A percentile compares a stretch with the other conserved stretches of the same genome.
Evolutionary conservation across 2,797 vertebrate genomes (phyloP).

Genomic region (Notamacropus eugenii): DNA sequence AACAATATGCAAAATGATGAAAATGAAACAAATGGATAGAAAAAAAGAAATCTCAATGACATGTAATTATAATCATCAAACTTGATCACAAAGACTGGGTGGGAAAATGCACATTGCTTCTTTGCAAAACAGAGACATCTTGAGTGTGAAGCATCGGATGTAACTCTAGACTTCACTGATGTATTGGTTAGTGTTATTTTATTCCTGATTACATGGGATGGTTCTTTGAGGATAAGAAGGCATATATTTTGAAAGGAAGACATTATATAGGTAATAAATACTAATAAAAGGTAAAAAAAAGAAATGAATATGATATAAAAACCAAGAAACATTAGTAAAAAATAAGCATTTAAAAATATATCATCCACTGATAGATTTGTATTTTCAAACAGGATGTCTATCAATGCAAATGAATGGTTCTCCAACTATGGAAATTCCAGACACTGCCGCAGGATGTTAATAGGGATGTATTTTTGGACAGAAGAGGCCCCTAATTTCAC

Average conservation of each 20-base stretch:
- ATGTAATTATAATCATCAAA: neutral
- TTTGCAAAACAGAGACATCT: neutral
- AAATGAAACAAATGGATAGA: neutral
- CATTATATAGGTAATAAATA: neutral
- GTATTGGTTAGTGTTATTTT: neutral
- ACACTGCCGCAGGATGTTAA: neutral
- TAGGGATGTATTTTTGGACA: neutral
- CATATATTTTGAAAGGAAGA: neutral
- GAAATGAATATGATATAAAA: neutral
- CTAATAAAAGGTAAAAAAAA: neutral
- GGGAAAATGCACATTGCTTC: neutral
- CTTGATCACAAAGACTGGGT: neutral
- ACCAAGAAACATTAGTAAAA: neutral
- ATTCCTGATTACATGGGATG: neutral
- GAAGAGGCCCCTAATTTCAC: neutral
- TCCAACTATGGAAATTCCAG: neutral
- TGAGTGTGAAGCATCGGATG: neutral
- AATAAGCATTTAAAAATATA: neutral
- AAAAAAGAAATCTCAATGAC: neutral
- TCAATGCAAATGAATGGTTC: neutral
- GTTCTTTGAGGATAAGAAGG: neutral
- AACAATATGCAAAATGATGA: neutral
- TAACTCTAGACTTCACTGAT: neutral
- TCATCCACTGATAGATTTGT: neutral
- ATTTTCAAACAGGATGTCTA: neutral